A percentile compares a stretch with the other conserved stretches of the same genome.
These are phyloP conservation scores for Phyto melanocephala DNA, from an alignment of 2,888 invertebrate species.

Conservation along the genomic window DNA sequence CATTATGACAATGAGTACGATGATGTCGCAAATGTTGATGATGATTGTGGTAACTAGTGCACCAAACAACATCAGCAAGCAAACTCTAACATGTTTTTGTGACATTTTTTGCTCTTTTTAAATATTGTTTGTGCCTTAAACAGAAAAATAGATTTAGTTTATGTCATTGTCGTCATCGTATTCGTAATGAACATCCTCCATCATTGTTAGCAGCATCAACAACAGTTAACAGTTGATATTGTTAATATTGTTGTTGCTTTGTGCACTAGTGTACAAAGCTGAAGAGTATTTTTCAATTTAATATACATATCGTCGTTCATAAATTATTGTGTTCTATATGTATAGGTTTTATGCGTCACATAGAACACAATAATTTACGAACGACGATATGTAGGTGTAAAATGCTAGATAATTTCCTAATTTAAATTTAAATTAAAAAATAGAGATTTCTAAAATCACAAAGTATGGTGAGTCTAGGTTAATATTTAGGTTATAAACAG, in stretches of 20 bases:
- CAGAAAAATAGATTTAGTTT: constrained; percentile 5
- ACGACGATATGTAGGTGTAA: too few species aligned
- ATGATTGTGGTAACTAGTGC: constrained; percentile 16
- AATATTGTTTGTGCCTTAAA: neutral
- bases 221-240: constrained; percentile 25
- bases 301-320: too few species aligned
- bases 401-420: neutral
- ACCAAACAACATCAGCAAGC: neutral
- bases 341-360: too few species aligned
- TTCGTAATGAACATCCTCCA: constrained; percentile 8
- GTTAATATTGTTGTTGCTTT: constrained; percentile 14
- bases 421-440: neutral
- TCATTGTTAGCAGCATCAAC: constrained; percentile 25
- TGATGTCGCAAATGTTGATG: neutral
- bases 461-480: too few species aligned
- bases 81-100: neutral
- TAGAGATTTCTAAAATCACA: too few species aligned
- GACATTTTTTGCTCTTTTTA: neutral
- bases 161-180: constrained; percentile 7
- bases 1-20: neutral
- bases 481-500: neutral
- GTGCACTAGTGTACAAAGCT: neutral
- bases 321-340: too few species aligned
- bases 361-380: too few species aligned
- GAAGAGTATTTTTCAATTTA: neutral